These are phyloP conservation scores for Trypoxylon attenuatum DNA, from an alignment of 2,888 invertebrate genomes.

Conservation along the genomic window DNA sequence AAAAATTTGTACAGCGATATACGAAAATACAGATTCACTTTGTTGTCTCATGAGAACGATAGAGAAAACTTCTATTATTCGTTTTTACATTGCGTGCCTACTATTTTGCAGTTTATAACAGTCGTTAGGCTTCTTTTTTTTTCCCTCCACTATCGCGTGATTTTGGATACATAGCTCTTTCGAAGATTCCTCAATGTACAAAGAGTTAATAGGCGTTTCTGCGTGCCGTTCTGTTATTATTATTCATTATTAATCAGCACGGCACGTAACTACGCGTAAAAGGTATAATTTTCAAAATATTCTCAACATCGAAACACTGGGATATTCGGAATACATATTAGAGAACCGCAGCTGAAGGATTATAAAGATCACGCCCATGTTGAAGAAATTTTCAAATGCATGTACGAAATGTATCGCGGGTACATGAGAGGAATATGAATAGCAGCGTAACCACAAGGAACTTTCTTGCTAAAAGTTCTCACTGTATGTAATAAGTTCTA, in stretches of 20 bases:
- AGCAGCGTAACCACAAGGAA: constrained; percentile 33
- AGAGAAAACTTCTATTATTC: constrained; percentile 40
- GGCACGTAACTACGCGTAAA: constrained; percentile 31
- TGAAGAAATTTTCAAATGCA: no score
- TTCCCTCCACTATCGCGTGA: constrained; percentile 11
- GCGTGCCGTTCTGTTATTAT: background rate
- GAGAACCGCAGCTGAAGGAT: constrained; percentile 34
- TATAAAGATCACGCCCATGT: no score
- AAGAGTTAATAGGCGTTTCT: constrained; percentile 22
- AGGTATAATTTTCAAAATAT: constrained; percentile 35
- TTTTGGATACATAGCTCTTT: constrained; percentile 20
- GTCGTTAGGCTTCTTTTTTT: constrained; percentile 27
- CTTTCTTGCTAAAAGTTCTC: constrained; percentile 7
- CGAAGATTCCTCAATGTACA: constrained; percentile 34
- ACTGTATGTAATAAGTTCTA: background rate
- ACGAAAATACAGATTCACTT: constrained; percentile 64
- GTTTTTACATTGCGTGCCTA: constrained; percentile 34
- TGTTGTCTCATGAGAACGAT: constrained; percentile 41
- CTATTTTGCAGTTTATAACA: constrained; percentile 36
- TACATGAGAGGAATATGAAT: no score
- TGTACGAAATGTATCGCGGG: no score
- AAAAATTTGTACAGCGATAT: constrained; percentile 57
- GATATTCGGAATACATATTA: constrained; percentile 24
- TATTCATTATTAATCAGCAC: constrained; percentile 37
- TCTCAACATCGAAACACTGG: constrained; percentile 23